phyloP scores from a whole-genome alignment of 2,797 vertebrate species.

The Thamnophis elegans region DNA sequence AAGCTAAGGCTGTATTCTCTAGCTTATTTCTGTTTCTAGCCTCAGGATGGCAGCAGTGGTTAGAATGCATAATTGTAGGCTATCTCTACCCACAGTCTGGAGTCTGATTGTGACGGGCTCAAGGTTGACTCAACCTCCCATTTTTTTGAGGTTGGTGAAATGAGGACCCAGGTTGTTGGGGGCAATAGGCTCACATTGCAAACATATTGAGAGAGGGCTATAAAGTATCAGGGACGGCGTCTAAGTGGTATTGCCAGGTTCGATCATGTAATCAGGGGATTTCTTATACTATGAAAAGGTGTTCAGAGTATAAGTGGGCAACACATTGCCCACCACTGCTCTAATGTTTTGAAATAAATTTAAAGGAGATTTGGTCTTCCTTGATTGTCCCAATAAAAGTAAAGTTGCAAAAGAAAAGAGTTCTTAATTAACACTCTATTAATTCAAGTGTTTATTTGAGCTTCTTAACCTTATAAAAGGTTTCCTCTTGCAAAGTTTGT shows the following conservation, averaged over 20 bases:
- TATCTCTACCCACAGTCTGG: neutral
- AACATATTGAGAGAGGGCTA: neutral
- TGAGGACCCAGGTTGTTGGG: neutral
- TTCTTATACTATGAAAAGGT: neutral
- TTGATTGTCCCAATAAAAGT: neutral
- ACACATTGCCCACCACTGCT: neutral
- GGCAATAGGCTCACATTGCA: neutral
- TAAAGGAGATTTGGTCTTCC: neutral
- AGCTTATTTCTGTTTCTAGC: neutral
- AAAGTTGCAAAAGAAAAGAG: neutral
- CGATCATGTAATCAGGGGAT: neutral
- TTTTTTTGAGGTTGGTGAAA: neutral
- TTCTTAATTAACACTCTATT: neutral
- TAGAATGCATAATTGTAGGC: neutral
- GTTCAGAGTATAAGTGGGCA: neutral
- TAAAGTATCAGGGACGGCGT: neutral
- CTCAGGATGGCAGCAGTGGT: neutral
- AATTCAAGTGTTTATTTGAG: neutral
- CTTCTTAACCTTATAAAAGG: neutral
- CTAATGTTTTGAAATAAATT: neutral
- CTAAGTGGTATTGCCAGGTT: neutral
- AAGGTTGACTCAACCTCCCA: neutral
- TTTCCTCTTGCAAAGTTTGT: neutral
- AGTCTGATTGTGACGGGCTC: neutral
- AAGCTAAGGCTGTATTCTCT: neutral